Evolutionary conservation across 2,797 vertebrate genomes (phyloP).

Genomic region (Sebastolobus altivelis): DNA sequence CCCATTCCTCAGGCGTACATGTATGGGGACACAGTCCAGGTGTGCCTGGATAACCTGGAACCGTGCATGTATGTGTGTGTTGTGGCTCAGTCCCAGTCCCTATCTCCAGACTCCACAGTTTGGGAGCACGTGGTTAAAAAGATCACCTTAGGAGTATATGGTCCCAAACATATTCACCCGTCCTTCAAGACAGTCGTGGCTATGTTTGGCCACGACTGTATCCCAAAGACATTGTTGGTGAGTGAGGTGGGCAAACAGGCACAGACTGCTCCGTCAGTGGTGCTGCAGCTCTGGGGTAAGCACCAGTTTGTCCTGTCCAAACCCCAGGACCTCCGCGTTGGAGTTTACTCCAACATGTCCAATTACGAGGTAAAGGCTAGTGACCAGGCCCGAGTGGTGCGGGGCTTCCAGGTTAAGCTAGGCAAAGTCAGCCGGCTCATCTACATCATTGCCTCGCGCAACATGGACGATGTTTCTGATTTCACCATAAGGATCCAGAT

Average conservation of each 20-base stretch:
- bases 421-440: conserved; percentile 94
- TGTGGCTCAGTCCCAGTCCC: conserved; percentile 87
- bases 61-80: conserved; percentile 95
- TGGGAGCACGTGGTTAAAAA: conserved; percentile 96
- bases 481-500: conserved; percentile 94
- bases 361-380: conserved; percentile 91
- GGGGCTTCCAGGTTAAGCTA: conserved; percentile 96
- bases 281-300: conserved; percentile 96
- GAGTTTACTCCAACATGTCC: conserved; percentile 95
- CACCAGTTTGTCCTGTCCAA: conserved; percentile 91
- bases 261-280: conserved; percentile 86
- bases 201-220: conserved; percentile 94
- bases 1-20: conserved; percentile 86
- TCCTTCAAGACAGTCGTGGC: conserved; percentile 96
- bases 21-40: conserved; percentile 92
- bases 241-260: conserved; percentile 89
- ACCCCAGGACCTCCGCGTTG: conserved; percentile 93
- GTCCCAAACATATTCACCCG: conserved; percentile 96
- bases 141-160: conserved; percentile 94
- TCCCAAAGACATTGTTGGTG: conserved; percentile 93
- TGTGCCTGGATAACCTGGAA: conserved; percentile 92
- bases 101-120: conserved; percentile 89
- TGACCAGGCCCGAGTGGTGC: conserved; percentile 88
- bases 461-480: conserved; percentile 88
- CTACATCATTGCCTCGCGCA: conserved; percentile 90